Base-by-base conservation (phyloP, 1,140 invertebrate genomes). In the Lutraria rhynchaena region DNA sequence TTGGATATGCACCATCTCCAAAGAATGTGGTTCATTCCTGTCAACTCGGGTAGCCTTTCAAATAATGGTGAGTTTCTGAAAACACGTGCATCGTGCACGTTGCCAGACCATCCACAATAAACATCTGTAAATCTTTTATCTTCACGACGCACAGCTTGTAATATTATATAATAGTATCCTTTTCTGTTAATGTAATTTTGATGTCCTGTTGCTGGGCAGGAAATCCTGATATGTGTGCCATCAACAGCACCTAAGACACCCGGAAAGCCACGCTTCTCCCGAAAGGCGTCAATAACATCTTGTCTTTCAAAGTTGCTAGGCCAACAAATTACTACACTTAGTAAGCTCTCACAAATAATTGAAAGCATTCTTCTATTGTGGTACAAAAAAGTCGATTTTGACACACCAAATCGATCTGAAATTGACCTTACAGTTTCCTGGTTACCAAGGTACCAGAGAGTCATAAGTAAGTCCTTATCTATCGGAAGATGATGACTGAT, bases 71-170 rank as follows among this genome's bases (percentile, higher is more conserved):
- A 53, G 9, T 81, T 49, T 27, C 37, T 19, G 19, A n/a, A 71
- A 51, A 53, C 60, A 17, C 61, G 31, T n/a, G 75, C 27, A 51
- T 71, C 69, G 55, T 71, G 69, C 3, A 51, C 46, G 33, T 29
- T 67, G 0, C 81, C 81, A 2, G 81, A 53, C 61, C 31, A 67
- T 55, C 24, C 19, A 41, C 15, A 41, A 37, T 31, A 82, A n/a
- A 75, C n/a, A 51, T 82, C 67, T 57, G 55, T 55, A 65, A 65
- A 58, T 46, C 44, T 1, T 53, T 33, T 69, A 44, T 75, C 73
- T n/a, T 57, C 71, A 44, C 73, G 33, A 44, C 81, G 76, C n/a
- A 82, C 81, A 58, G 77, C 74, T 35, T 77, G 60, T n/a, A 63
- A 55, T 44, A 74, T 70, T 3, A 82, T 31, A 33, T 69, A 82